Percentiles rank a stretch among this genome's conserved stretches.
These are phyloP conservation scores for Hippocampus mohnikei DNA, from an alignment of 2,113 vertebrate genomes.

Conservation along the genomic window DNA sequence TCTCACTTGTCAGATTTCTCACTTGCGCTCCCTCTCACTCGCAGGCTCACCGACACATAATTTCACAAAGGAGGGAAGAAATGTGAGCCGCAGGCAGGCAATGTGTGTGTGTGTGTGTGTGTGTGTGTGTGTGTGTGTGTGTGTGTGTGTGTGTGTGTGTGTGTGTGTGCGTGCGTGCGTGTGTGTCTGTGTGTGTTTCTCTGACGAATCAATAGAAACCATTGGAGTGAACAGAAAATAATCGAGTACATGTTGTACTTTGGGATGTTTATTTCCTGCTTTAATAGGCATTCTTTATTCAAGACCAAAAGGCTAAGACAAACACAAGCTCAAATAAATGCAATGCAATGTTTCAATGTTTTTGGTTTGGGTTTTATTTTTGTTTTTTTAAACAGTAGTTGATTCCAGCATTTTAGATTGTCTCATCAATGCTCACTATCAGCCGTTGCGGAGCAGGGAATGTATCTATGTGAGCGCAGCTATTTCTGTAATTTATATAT, in stretches of 20 bases:
- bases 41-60: constrained; percentile 56
- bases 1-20: constrained; percentile 55
- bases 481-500: constrained; percentile 44
- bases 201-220: constrained; percentile 47
- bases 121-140: background rate
- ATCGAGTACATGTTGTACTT: constrained; percentile 4
- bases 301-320: background rate
- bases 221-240: constrained; percentile 17
- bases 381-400: constrained; percentile 30
- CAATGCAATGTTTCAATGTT: constrained; percentile 18
- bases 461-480: constrained; percentile 15
- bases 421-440: constrained; percentile 16
- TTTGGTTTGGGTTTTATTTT: constrained; percentile 23
- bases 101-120: constrained; percentile 9
- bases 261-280: constrained; percentile 10
- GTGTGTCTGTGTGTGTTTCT: no score
- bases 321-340: constrained; percentile 1
- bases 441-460: constrained; percentile 21
- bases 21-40: constrained; percentile 34
- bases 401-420: constrained; percentile 14
- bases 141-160: constrained; percentile 1
- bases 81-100: constrained; percentile 38
- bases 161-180: no score
- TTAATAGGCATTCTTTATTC: constrained; percentile 3
- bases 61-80: constrained; percentile 52